phyloP scores from a whole-genome alignment of 2,888 invertebrate species.

The Eilema caniola region DNA sequence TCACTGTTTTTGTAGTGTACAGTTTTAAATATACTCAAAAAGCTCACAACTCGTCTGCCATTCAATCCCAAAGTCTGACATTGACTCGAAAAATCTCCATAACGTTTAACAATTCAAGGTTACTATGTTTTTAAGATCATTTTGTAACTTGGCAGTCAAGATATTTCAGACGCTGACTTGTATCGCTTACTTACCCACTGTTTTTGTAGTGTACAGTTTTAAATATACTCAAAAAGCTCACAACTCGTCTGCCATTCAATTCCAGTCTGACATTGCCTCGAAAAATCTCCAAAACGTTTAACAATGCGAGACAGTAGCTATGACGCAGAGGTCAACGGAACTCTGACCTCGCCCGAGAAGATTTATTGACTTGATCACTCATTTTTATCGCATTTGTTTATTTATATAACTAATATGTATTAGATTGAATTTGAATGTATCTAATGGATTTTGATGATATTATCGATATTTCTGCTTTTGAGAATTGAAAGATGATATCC shows the following conservation, averaged over 20 bases:
- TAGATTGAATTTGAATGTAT: conserved; percentile 5
- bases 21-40: too few relatives aligned
- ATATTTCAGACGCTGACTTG: too few relatives aligned
- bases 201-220: neutral
- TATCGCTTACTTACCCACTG: too few relatives aligned
- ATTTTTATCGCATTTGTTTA: conserved; percentile 39
- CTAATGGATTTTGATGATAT: conserved; percentile 12
- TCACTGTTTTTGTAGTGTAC: too few relatives aligned
- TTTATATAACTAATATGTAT: conserved; percentile 10
- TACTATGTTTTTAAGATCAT: too few relatives aligned
- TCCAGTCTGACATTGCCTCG: conserved; percentile 17
- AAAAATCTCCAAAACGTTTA: conserved; percentile 27
- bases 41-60: too few relatives aligned
- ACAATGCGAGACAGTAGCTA: conserved; percentile 33
- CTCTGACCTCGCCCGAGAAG: conserved; percentile 56
- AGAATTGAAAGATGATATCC: neutral
- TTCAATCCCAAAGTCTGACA: too few relatives aligned
- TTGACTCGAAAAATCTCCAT: too few relatives aligned
- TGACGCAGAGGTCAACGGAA: conserved; percentile 71
- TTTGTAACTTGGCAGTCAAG: too few relatives aligned
- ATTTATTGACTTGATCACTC: conserved; percentile 12
- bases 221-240: neutral
- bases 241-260: conserved; percentile 3
- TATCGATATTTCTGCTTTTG: conserved; percentile 1
- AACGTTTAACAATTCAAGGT: too few relatives aligned